These are phyloP conservation scores for Pipa parva DNA, from an alignment of 2,113 vertebrate genomes.

Conservation along the genomic window DNA sequence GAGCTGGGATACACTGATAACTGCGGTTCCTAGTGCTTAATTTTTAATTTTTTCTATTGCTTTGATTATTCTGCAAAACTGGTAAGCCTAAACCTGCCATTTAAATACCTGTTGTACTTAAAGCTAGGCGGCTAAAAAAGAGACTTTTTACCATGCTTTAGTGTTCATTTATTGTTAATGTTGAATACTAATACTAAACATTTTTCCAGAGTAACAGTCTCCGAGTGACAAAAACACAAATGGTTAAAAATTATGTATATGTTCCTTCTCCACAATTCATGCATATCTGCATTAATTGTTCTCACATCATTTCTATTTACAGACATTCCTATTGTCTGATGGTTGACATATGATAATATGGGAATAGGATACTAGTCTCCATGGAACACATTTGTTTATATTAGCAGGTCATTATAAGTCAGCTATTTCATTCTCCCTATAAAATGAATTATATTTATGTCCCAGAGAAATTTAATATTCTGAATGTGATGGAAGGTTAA, in stretches of 20 bases:
- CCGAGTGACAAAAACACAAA: neutral
- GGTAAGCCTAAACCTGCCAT: too few relatives aligned
- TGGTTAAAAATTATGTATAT: slow-evolving; percentile 14
- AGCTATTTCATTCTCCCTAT: slow-evolving; percentile 25
- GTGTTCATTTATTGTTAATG: too few relatives aligned
- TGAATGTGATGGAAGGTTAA: neutral
- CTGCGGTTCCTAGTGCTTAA: too few relatives aligned
- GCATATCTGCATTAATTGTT: slow-evolving; percentile 13
- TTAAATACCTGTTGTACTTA: too few relatives aligned
- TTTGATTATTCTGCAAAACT: too few relatives aligned
- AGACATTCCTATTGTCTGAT: neutral
- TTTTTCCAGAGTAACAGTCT: too few relatives aligned
- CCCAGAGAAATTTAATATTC: slow-evolving; percentile 6
- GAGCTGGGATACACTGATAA: too few relatives aligned
- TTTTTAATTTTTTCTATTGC: too few relatives aligned
- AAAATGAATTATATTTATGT: slow-evolving; percentile 27
- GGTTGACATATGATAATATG: neutral
- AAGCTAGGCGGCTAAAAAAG: too few relatives aligned
- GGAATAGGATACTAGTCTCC: slow-evolving; percentile 1
- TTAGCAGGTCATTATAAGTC: slow-evolving; percentile 36
- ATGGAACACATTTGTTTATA: slow-evolving; percentile 27
- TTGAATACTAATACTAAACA: too few relatives aligned
- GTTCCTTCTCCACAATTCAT: slow-evolving; percentile 11
- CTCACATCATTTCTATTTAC: neutral
- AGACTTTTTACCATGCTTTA: too few relatives aligned